Base-by-base conservation (phyloP, 1,140 invertebrate species). In the Drosophila ficusphila region DNA sequence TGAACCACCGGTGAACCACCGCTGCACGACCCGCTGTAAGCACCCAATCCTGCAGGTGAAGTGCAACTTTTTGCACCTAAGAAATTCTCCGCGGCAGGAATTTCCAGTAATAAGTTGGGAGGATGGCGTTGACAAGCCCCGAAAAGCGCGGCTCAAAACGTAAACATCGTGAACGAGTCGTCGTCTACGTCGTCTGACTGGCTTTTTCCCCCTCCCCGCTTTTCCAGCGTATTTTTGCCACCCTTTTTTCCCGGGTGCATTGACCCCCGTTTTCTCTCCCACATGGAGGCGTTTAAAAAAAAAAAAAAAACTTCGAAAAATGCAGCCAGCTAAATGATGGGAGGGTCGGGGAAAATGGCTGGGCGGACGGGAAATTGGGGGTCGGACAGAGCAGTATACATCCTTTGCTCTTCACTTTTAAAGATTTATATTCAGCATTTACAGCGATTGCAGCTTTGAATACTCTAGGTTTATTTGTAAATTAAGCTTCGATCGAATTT, bases 1-100 rank as follows among this genome's bases (percentile, higher is more conserved):
- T n/a, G n/a, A n/a, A n/a, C n/a, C n/a, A n/a, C n/a, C n/a, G n/a
- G n/a, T n/a, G n/a, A n/a, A n/a, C 11, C 8, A 1, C 38, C 4
- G 19, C 3, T 18, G 12, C 44, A 31, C 27, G n/a, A n/a, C n/a
- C n/a, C n/a, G n/a, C n/a, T n/a, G n/a, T n/a, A n/a, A n/a, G n/a
- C 39, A 4, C 27, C 23, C 41, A 21, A 31, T 25, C 25, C 25
- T n/a, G 19, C 60, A 42, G 60, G 58, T 69, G 56, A 85, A 76
- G 81, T 86, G 81, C 72, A 86, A 81, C 81, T 81, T 86, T 83
- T 85, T 81, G 81, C 81, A 85, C 81, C 81, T 81, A 73, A 86
- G 81, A 86, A 85, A 79, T 62, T 79, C 21, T 44, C 21, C n/a
- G 61, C 71, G 41, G 21, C 67, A 46, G 54, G 54, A 69, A 64